Evolutionary conservation across 2,797 vertebrate genomes (phyloP).

Genomic region (Macroramphosus scolopax): DNA sequence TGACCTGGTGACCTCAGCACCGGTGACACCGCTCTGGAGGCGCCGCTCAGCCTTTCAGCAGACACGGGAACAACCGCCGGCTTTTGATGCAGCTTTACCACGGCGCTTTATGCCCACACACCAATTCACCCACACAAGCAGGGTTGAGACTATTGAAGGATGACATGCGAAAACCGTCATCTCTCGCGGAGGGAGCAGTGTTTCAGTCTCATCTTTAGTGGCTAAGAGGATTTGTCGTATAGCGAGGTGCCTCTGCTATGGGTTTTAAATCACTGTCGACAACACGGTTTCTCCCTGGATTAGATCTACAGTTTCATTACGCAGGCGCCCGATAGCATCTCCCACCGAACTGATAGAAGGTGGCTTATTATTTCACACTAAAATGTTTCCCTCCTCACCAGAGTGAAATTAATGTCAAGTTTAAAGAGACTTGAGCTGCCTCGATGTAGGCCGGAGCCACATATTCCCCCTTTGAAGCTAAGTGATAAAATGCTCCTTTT

Average conservation of each 20-base stretch:
- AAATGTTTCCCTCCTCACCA: constrained; percentile 46
- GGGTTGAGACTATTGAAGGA: constrained; percentile 38
- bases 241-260: constrained; percentile 57
- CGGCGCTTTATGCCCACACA: constrained; percentile 7
- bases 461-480: constrained; percentile 50
- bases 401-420: constrained; percentile 65
- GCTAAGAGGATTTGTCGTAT: constrained; percentile 66
- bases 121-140: constrained; percentile 36
- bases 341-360: constrained; percentile 48
- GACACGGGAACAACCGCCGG: constrained; percentile 22
- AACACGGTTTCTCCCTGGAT: constrained; percentile 60
- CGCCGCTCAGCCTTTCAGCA: constrained; percentile 18
- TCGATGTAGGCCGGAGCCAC: constrained; percentile 37
- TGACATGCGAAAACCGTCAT: constrained; percentile 53
- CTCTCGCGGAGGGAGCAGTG: constrained; percentile 17
- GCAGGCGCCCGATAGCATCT: constrained; percentile 60
- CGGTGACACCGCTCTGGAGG: background rate
- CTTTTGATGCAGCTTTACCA: constrained; percentile 21
- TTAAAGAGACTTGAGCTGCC: constrained; percentile 45
- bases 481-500: constrained; percentile 61
- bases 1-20: constrained; percentile 36
- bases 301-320: constrained; percentile 70
- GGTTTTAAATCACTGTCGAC: constrained; percentile 72
- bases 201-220: constrained; percentile 42
- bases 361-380: constrained; percentile 59